A percentile compares a stretch with the other conserved stretches of the same genome.
These are phyloP conservation scores for Ceriagrion tenellum DNA, from an alignment of 2,888 invertebrate species.

Conservation along the genomic window DNA sequence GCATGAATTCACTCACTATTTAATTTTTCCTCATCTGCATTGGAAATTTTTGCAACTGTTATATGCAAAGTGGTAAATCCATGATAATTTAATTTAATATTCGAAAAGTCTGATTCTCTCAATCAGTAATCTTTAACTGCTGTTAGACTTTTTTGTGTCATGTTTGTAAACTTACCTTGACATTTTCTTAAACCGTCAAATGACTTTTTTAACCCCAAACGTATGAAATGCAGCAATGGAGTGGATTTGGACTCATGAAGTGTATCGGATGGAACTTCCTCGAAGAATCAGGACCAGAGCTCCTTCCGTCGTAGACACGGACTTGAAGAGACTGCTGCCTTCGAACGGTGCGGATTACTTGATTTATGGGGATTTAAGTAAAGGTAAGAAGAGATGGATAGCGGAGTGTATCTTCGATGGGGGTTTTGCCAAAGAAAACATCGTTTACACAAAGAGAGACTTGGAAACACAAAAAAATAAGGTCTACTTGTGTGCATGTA, in stretches of 20 bases:
- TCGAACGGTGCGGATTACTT: slow-evolving; percentile 1
- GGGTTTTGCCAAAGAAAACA: slow-evolving; percentile 60
- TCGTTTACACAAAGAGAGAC: slow-evolving; percentile 29
- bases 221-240: slow-evolving; percentile 35
- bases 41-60: too few species aligned
- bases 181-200: neutral
- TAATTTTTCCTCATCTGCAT: too few species aligned
- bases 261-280: slow-evolving; percentile 66
- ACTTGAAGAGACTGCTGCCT: slow-evolving; percentile 50
- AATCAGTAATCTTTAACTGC: too few species aligned
- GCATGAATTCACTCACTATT: too few species aligned
- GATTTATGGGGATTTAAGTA: slow-evolving; percentile 18
- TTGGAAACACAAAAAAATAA: slow-evolving; percentile 15
- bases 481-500: slow-evolving; percentile 56
- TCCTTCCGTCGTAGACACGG: slow-evolving; percentile 53
- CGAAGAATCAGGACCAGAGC: slow-evolving; percentile 62
- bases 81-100: too few species aligned
- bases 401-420: slow-evolving; percentile 27
- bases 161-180: too few species aligned
- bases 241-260: slow-evolving; percentile 65
- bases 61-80: too few species aligned
- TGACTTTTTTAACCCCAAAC: neutral
- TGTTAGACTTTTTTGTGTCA: too few species aligned
- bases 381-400: slow-evolving; percentile 60
- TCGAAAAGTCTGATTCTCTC: too few species aligned